Conservation (phyloP, 2,113 vertebrate species). For the Pedionomus torquatus region DNA sequence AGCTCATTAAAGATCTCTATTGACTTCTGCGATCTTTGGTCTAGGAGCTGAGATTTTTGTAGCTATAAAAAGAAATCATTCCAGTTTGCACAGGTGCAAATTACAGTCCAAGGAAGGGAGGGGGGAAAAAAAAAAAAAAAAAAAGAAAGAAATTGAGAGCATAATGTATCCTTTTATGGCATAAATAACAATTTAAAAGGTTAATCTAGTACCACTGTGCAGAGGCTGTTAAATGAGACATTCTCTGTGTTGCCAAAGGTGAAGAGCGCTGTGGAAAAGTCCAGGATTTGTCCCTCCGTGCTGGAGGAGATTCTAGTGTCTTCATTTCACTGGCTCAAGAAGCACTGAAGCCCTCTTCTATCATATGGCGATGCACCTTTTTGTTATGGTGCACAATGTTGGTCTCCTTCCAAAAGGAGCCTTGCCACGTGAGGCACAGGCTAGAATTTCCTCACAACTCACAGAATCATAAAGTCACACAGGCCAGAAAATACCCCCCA, state of each 20-base stretch:
- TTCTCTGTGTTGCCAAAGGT: not conserved
- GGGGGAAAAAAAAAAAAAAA: no score
- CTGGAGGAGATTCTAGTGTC: not conserved
- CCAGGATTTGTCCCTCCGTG: not conserved
- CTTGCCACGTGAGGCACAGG: not conserved
- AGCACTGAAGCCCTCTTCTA: not conserved
- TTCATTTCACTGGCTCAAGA: not conserved
- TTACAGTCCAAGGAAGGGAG: not conserved
- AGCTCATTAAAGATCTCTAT: not conserved
- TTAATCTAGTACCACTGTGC: not conserved
- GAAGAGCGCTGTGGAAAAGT: not conserved
- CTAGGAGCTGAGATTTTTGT: not conserved
- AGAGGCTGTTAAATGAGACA: not conserved
- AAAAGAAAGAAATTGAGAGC: not conserved
- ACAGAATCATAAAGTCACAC: not conserved
- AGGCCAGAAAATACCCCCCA: not conserved
- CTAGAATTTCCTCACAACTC: not conserved
- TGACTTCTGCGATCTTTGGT: slow-evolving; percentile 2
- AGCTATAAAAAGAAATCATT: not conserved
- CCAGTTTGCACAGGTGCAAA: not conserved
- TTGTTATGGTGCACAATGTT: fast-evolving
- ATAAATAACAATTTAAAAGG: not conserved
- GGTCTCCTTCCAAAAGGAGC: not conserved
- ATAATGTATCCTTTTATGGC: not conserved
- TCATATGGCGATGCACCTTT: not conserved